Conservation (phyloP, 2,113 vertebrate species). For the Neotoma lepida region DNA sequence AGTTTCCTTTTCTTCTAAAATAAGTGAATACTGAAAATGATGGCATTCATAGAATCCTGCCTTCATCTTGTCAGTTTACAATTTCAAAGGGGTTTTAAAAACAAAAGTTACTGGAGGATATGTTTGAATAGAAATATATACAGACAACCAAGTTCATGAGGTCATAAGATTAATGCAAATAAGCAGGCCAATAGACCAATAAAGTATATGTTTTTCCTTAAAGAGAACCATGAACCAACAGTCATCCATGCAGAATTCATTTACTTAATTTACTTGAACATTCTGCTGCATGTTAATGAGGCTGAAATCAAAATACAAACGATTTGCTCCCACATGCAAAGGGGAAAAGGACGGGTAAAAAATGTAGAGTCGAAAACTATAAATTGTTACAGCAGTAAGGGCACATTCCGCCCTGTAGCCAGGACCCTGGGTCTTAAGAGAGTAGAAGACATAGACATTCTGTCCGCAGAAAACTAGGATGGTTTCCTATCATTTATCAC, state of each 20-base stretch:
- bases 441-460: background rate
- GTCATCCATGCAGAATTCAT: background rate
- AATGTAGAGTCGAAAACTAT: background rate
- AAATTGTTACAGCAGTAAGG: background rate
- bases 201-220: constrained; percentile 36
- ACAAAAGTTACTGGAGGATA: constrained; percentile 25
- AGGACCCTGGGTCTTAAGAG: background rate
- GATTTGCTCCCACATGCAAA: background rate
- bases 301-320: constrained; percentile 44
- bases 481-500: background rate
- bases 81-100: constrained; percentile 51
- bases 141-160: background rate
- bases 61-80: constrained; percentile 63
- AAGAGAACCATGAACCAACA: background rate
- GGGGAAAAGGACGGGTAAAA: background rate
- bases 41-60: constrained; percentile 63
- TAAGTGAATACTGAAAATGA: constrained; percentile 68
- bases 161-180: constrained; percentile 20
- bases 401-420: background rate
- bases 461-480: background rate
- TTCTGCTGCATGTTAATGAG: background rate
- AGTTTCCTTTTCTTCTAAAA: constrained; percentile 77
- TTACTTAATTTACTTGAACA: background rate
- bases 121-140: background rate
- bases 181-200: background rate